Conservation (phyloP, 2,888 invertebrate species). For the Tinea trinotella region DNA sequence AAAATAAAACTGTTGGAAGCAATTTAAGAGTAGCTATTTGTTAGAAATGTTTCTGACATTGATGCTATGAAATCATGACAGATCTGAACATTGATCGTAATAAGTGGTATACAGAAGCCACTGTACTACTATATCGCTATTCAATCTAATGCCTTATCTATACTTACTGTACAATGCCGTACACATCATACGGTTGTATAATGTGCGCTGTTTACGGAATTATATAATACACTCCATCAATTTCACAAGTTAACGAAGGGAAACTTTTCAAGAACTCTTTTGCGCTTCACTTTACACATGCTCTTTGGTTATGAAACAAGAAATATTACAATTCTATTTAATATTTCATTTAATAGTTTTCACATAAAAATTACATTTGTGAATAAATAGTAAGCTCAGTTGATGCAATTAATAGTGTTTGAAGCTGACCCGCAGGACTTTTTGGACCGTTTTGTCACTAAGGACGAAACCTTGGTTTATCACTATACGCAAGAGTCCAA, state of each 20-base stretch:
- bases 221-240: too few relatives aligned
- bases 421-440: background rate
- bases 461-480: constrained; percentile 22
- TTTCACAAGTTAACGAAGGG: too few relatives aligned
- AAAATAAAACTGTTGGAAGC: too few relatives aligned
- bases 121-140: constrained; percentile 14
- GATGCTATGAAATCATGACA: background rate
- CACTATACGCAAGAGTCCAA: constrained; percentile 20
- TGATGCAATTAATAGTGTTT: too few relatives aligned
- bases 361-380: too few relatives aligned
- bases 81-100: constrained; percentile 1
- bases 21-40: background rate
- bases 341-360: too few relatives aligned
- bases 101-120: constrained; percentile 19
- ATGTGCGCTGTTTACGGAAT: too few relatives aligned
- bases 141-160: constrained; percentile 25
- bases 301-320: too few relatives aligned
- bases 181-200: background rate
- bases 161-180: background rate
- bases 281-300: too few relatives aligned
- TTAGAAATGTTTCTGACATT: background rate
- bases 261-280: too few relatives aligned
- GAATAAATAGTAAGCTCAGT: too few relatives aligned
- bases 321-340: too few relatives aligned
- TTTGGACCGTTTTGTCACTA: constrained; percentile 16